Percentiles rank a stretch among this genome's conserved stretches.
Conservation (phyloP, 2,113 vertebrate species). For the Etheostoma spectabile region DNA sequence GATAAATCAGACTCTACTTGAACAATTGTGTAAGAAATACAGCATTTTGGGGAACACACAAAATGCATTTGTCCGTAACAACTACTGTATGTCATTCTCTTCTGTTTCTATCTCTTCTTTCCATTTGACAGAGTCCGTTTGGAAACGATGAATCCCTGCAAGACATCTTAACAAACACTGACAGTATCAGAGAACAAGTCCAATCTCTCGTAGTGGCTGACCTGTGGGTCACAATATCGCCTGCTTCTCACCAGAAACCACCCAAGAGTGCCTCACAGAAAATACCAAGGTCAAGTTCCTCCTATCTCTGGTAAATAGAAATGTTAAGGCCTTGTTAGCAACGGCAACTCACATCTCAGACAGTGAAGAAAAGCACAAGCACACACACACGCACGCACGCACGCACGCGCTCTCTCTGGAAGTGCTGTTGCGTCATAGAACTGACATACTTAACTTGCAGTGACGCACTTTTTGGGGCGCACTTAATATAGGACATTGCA, state of each 20-base stretch:
- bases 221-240: slow-evolving; percentile 48
- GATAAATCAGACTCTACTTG: neutral
- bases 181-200: slow-evolving; percentile 48
- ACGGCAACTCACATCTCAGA: slow-evolving; percentile 6
- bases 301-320: slow-evolving; percentile 53
- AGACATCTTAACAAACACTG: slow-evolving; percentile 51
- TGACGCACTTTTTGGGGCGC: neutral
- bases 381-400: too few species aligned
- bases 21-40: slow-evolving; percentile 22
- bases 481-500: slow-evolving; percentile 13
- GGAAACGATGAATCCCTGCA: slow-evolving; percentile 53
- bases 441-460: slow-evolving; percentile 20
- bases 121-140: slow-evolving; percentile 38
- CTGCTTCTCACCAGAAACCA: slow-evolving; percentile 59
- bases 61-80: slow-evolving; percentile 10
- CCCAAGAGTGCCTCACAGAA: slow-evolving; percentile 25
- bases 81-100: slow-evolving; percentile 9
- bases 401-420: neutral
- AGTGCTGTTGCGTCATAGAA: neutral
- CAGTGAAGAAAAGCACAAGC: neutral
- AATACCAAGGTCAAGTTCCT: slow-evolving; percentile 54
- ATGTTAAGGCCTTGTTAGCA: slow-evolving; percentile 47
- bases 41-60: neutral
- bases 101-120: slow-evolving; percentile 40
- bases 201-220: slow-evolving; percentile 52